Percentiles rank a stretch among this genome's conserved stretches.
These are phyloP conservation scores for Erebia ligea DNA, from an alignment of 2,888 invertebrate species.

Conservation along the genomic window DNA sequence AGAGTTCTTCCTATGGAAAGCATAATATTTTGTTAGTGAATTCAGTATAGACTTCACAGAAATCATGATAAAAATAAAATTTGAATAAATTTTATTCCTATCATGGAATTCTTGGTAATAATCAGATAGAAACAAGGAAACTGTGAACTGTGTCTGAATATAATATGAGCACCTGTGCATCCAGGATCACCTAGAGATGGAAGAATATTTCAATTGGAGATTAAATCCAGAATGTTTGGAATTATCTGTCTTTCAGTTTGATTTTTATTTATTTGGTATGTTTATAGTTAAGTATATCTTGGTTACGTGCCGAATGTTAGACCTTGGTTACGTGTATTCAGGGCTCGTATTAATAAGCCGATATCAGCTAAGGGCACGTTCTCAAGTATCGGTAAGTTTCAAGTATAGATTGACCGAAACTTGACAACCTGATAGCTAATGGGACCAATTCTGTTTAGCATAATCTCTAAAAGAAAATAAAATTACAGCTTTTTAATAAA, in stretches of 20 bases:
- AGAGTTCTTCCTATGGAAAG: background rate
- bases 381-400: no score
- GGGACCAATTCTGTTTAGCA: no score
- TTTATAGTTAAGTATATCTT: background rate
- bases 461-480: no score
- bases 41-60: background rate
- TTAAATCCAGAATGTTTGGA: background rate
- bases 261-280: background rate
- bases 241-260: background rate
- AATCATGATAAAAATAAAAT: slow-evolving; percentile 12
- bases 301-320: no score
- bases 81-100: slow-evolving; percentile 8
- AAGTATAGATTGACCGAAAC: no score
- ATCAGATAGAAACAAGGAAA: slow-evolving; percentile 4
- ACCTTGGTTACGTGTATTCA: no score
- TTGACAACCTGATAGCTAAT: no score
- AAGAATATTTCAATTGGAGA: background rate
- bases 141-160: slow-evolving; percentile 2
- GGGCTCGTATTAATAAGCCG: no score
- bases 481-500: no score
- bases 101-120: background rate
- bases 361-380: no score
- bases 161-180: background rate
- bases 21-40: background rate
- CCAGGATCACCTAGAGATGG: background rate